Conservation (phyloP, 2,888 invertebrate species). For the Xestia xanthographa region DNA sequence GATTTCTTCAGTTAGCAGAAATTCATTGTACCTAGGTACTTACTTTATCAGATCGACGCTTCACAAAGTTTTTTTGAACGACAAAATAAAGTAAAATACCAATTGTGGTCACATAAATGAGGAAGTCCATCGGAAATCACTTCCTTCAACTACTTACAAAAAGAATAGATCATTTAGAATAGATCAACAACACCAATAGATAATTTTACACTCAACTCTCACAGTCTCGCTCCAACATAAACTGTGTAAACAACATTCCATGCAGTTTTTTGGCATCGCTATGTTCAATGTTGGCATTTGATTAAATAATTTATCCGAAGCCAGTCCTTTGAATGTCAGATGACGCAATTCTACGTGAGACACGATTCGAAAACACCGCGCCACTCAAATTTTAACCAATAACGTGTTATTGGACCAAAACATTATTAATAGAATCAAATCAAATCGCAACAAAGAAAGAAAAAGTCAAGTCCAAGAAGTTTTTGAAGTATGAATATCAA, state of each 20-base stretch:
- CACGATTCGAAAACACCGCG: slow-evolving; percentile 59
- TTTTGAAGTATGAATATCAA: slow-evolving; percentile 24
- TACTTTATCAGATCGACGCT: not conserved
- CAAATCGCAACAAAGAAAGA: slow-evolving; percentile 26
- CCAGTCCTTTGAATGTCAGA: slow-evolving; percentile 71
- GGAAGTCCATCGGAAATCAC: slow-evolving; percentile 22
- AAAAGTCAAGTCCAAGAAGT: slow-evolving; percentile 17
- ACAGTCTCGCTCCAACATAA: slow-evolving; percentile 35
- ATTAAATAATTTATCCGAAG: slow-evolving; percentile 75
- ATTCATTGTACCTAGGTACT: slow-evolving; percentile 10
- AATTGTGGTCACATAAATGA: slow-evolving; percentile 11
- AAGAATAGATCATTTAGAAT: not conserved
- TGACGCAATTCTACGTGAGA: slow-evolving; percentile 81
- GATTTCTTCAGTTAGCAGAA: slow-evolving; percentile 11
- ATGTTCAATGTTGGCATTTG: slow-evolving; percentile 71
- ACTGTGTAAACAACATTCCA: slow-evolving; percentile 81
- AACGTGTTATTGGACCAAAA: slow-evolving; percentile 35
- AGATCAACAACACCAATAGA: too few species aligned
- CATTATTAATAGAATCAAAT: slow-evolving; percentile 17
- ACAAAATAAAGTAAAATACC: not conserved
- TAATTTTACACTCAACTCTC: slow-evolving; percentile 7
- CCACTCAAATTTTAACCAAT: slow-evolving; percentile 39
- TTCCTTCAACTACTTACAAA: slow-evolving; percentile 19
- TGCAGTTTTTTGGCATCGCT: slow-evolving; percentile 80
- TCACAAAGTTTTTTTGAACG: not conserved